phyloP scores from a whole-genome alignment of 2,888 invertebrate species.

The Thera britannica region DNA sequence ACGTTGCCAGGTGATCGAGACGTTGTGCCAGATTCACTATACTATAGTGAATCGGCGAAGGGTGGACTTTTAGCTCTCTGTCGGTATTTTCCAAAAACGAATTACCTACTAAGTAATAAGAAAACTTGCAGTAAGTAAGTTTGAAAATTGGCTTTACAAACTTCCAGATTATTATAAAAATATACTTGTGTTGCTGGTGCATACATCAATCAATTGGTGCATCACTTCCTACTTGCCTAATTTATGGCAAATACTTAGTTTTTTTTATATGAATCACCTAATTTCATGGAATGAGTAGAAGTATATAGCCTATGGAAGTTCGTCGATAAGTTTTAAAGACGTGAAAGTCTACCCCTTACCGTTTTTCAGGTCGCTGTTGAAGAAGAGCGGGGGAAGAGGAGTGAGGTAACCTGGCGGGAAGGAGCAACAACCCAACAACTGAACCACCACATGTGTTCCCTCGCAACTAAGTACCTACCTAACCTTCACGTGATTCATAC shows the following conservation, averaged over 20 bases:
- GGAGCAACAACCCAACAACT: constrained; percentile 42
- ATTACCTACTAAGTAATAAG: background rate
- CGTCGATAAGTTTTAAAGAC: constrained; percentile 61
- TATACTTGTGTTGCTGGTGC: too few relatives aligned
- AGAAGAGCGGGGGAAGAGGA: constrained; percentile 71
- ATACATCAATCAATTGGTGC: too few relatives aligned
- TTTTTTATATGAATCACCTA: too few relatives aligned
- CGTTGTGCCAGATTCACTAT: constrained; percentile 43
- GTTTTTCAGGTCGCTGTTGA: constrained; percentile 80
- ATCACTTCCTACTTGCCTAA: too few relatives aligned
- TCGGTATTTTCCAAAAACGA: background rate
- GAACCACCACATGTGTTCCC: constrained; percentile 72
- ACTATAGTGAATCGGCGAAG: background rate
- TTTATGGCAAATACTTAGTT: too few relatives aligned
- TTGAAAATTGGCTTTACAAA: background rate
- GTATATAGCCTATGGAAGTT: background rate
- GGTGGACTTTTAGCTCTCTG: background rate
- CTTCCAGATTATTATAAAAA: background rate
- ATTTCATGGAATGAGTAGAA: too few relatives aligned
- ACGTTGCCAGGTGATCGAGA: constrained; percentile 87
- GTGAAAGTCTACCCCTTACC: constrained; percentile 77
- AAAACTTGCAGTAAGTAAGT: background rate
- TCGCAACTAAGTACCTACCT: constrained; percentile 69
- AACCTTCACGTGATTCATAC: constrained; percentile 62
- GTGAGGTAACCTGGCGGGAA: constrained; percentile 79